Evolutionary conservation across 2,113 vertebrate species (phyloP).

Genomic region (Serranochromis macrocephalus): DNA sequence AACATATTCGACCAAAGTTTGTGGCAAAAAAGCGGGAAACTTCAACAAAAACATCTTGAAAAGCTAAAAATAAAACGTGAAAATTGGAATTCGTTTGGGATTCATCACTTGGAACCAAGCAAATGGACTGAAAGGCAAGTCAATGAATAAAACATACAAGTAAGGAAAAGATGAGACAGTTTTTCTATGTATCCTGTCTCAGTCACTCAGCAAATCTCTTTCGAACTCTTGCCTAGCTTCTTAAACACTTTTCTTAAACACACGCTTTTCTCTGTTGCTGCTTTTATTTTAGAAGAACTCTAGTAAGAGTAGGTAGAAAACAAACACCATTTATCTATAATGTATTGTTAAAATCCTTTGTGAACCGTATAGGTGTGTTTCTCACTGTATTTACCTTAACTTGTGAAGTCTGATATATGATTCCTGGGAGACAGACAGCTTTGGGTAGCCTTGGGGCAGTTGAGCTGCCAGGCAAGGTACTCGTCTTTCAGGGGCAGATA

Average conservation of each 20-base stretch:
- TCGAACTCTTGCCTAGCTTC: background rate
- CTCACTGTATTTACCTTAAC: background rate
- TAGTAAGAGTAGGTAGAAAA: background rate
- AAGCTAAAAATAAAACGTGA: background rate
- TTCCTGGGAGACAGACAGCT: background rate
- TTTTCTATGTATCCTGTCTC: background rate
- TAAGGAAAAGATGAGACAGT: background rate
- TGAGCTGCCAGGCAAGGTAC: background rate
- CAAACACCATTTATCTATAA: background rate
- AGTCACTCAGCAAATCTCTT: background rate
- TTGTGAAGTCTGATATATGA: background rate
- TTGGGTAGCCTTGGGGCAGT: background rate
- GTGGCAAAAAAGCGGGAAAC: background rate
- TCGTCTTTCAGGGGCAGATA: background rate
- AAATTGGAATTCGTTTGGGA: background rate
- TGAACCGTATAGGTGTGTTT: background rate
- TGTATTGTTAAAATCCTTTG: background rate
- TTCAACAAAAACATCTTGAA: background rate
- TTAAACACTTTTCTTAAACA: background rate
- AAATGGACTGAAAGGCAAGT: constrained; percentile 1
- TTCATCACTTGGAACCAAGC: background rate
- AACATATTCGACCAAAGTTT: background rate
- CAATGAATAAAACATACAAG: background rate
- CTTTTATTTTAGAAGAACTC: background rate
- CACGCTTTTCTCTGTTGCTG: background rate